Percentiles rank a stretch among this genome's conserved stretches.
These are phyloP conservation scores for Arctia plantaginis DNA, from an alignment of 2,888 invertebrate species.

Conservation along the genomic window DNA sequence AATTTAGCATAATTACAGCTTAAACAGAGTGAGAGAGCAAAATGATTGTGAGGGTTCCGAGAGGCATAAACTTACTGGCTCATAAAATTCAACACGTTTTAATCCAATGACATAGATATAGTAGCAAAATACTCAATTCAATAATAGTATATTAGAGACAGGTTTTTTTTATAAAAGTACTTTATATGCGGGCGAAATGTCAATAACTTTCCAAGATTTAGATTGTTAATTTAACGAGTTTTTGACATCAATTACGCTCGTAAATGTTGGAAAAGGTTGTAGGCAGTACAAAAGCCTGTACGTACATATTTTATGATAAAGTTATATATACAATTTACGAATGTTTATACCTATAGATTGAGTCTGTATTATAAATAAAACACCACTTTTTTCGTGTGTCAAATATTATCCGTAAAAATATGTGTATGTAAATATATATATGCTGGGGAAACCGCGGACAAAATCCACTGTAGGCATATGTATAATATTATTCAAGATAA, in stretches of 20 bases:
- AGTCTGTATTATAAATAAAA: background rate
- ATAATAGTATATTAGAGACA: constrained; percentile 25
- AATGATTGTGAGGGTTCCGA: constrained; percentile 36
- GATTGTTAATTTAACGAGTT: constrained; percentile 35
- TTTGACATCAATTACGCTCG: constrained; percentile 26
- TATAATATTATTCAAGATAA: background rate
- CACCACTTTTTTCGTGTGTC: background rate
- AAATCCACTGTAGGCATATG: background rate
- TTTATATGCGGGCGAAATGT: constrained; percentile 32
- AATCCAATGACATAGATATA: constrained; percentile 29
- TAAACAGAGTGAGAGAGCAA: constrained; percentile 46
- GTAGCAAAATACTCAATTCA: constrained; percentile 20
- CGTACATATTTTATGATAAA: background rate
- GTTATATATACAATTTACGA: background rate
- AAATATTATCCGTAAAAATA: background rate
- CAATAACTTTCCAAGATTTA: constrained; percentile 44
- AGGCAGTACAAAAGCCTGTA: background rate
- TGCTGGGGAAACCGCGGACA: background rate
- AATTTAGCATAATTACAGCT: constrained; percentile 65
- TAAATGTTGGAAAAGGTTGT: constrained; percentile 26
- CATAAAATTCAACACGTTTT: constrained; percentile 28
- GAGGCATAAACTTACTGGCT: constrained; percentile 37
- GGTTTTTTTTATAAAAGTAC: constrained; percentile 37
- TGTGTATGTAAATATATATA: constrained; percentile 1
- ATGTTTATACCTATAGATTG: background rate